A percentile compares a stretch with the other conserved stretches of the same genome.
Conservation (phyloP, 2,888 invertebrate genomes). For the Gymnoscelis rufifasciata region DNA sequence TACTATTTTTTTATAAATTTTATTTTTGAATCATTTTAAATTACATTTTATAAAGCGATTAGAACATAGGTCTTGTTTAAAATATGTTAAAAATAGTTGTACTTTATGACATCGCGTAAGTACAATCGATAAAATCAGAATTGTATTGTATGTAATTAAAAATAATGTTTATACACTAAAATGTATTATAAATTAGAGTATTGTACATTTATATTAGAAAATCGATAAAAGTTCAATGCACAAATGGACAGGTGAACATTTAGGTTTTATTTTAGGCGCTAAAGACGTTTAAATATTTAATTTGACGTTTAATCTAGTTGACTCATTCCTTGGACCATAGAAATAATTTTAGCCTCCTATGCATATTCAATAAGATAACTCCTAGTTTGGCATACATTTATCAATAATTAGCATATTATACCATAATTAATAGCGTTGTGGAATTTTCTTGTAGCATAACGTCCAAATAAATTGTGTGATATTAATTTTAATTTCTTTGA, state of each 20-base stretch:
- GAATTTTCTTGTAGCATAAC: conserved; percentile 61
- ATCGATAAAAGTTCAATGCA: conserved; percentile 46
- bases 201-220: conserved; percentile 61
- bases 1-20: conserved; percentile 52
- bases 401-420: conserved; percentile 23
- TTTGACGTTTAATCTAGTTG: conserved; percentile 45
- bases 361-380: conserved; percentile 49
- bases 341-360: conserved; percentile 46
- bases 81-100: conserved; percentile 55
- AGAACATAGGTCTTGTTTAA: conserved; percentile 55
- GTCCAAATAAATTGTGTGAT: conserved; percentile 69
- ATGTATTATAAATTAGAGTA: conserved; percentile 66
- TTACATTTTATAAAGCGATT: conserved; percentile 57
- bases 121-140: conserved; percentile 59
- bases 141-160: conserved; percentile 63
- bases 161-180: conserved; percentile 57
- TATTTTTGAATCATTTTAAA: conserved; percentile 68
- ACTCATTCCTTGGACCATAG: conserved; percentile 48
- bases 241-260: conserved; percentile 44
- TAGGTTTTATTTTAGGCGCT: conserved; percentile 50
- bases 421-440: conserved; percentile 27
- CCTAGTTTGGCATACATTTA: conserved; percentile 51
- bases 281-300: conserved; percentile 49
- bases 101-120: conserved; percentile 45
- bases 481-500: conserved; percentile 58